phyloP scores from a whole-genome alignment of 2,113 vertebrate species.

The Amia ocellicauda region DNA sequence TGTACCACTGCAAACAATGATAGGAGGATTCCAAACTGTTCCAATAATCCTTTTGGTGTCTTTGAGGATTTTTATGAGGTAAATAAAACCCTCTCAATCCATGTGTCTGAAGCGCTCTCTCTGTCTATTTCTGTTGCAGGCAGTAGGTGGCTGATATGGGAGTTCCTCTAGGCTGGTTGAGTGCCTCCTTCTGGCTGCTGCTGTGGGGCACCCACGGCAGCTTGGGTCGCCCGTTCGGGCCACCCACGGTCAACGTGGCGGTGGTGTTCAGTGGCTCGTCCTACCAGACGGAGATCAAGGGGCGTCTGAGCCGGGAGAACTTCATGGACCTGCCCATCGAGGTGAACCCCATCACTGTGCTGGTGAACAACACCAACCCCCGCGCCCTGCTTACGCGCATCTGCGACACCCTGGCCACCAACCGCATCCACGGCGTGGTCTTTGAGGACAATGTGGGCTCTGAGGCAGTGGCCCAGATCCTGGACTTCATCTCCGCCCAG shows the following conservation, averaged over 20 bases:
- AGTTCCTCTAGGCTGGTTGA: conserved; percentile 71
- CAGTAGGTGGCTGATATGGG: conserved; percentile 84
- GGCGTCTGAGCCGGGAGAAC: conserved; percentile 83
- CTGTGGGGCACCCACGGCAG: conserved; percentile 60
- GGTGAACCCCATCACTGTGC: conserved; percentile 83
- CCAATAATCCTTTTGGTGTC: too few relatives aligned
- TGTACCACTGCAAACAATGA: too few relatives aligned
- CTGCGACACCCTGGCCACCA: conserved; percentile 78
- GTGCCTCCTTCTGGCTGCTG: conserved; percentile 74
- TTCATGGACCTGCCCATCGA: conserved; percentile 89
- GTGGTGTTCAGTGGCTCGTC: conserved; percentile 88
- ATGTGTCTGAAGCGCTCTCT: not conserved
- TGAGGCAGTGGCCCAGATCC: conserved; percentile 87
- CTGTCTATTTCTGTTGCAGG: conserved; percentile 51
- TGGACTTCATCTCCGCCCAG: conserved; percentile 94
- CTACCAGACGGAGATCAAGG: conserved; percentile 75
- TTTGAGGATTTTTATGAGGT: conserved; percentile 41
- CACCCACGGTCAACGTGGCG: conserved; percentile 64
- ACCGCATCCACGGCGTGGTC: conserved; percentile 84
- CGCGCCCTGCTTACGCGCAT: conserved; percentile 87
- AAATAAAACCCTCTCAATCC: conserved; percentile 7
- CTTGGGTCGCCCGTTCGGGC: conserved; percentile 42
- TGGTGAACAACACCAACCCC: conserved; percentile 92
- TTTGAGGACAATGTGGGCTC: conserved; percentile 92
- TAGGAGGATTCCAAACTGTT: too few relatives aligned